phyloP scores from a whole-genome alignment of 2,113 vertebrate species.

The Leucosticte australis region DNA sequence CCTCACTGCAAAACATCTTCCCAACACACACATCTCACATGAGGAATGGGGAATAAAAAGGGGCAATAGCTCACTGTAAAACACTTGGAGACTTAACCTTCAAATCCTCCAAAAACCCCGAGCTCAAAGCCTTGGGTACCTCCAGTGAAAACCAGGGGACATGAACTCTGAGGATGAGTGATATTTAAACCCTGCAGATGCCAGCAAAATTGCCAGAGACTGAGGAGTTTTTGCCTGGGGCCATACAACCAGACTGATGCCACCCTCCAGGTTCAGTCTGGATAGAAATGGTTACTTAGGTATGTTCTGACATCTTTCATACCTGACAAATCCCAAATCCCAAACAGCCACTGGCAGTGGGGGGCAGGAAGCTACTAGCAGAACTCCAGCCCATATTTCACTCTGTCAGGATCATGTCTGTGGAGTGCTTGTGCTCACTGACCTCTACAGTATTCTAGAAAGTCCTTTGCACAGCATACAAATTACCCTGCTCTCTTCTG shows the following conservation, averaged over 20 bases:
- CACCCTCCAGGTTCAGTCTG: not conserved
- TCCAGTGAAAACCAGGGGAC: not conserved
- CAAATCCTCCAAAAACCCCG: not conserved
- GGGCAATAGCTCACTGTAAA: not conserved
- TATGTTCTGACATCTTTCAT: not conserved
- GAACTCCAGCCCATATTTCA: not conserved
- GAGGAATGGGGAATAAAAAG: not conserved
- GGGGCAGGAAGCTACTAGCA: not conserved
- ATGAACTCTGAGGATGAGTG: not conserved
- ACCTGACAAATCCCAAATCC: not conserved
- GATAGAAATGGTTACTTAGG: not conserved
- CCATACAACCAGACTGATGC: not conserved
- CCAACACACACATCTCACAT: not conserved
- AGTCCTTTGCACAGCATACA: not conserved
- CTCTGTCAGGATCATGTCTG: not conserved
- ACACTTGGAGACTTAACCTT: not conserved
- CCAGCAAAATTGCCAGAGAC: not conserved
- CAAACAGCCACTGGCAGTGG: not conserved
- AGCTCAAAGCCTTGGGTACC: not conserved
- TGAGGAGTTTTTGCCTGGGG: not conserved
- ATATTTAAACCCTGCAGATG: not conserved
- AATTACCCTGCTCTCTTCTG: not conserved
- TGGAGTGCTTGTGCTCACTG: not conserved
- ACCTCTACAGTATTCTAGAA: not conserved
- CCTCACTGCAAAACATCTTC: not conserved